Evolutionary conservation across 1,140 invertebrate genomes (phyloP), one percentile per base, ranked within the genome.

Genomic region (Macrosteles quadrilineatus): DNA sequence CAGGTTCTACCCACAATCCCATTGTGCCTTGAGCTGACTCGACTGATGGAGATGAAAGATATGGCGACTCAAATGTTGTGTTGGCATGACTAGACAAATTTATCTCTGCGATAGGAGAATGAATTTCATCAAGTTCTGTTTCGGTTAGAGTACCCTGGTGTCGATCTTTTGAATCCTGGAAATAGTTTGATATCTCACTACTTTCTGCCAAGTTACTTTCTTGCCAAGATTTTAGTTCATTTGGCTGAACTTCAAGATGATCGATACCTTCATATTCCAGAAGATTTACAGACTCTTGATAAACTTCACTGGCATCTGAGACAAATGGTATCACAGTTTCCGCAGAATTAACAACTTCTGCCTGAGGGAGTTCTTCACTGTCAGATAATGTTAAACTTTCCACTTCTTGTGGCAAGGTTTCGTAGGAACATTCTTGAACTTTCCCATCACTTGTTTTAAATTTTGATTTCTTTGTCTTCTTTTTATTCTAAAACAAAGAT

Each of bases 281-380:
- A 17, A 67, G 45, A 6, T 29, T 19, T n/a, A 53, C 25, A 53
- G 43, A 50, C 11, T 67, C 43, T 14, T 67, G 43, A 50, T 21
- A 50, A 17, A 45, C 21, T 53, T 72, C 71, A 21, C 65, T 64
- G 63, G 72, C 63, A n/a, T n/a, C n/a, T n/a, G n/a, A n/a, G 4
- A 70, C 73, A 32, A 72, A 68, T 23, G 30, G 43, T 29, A 74
- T 55, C 45, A 68, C 71, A 70, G 40, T 64, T 68, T 72, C 71
- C 3, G 72, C 57, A 53, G 67, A 64, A 29, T 50, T 27, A 1
- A 62, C 64, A 31, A 45, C 30, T 57, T 68, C 67, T 53, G 67
- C 19, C 12, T 25, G 25, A 9, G 67, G 47, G 25, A 11, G 17
- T 30, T 47, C 55, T 31, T 63, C 68, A 59, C n/a, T 50, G 43